Conservation (phyloP, 2,113 vertebrate genomes). For the Taxidea taxus region DNA sequence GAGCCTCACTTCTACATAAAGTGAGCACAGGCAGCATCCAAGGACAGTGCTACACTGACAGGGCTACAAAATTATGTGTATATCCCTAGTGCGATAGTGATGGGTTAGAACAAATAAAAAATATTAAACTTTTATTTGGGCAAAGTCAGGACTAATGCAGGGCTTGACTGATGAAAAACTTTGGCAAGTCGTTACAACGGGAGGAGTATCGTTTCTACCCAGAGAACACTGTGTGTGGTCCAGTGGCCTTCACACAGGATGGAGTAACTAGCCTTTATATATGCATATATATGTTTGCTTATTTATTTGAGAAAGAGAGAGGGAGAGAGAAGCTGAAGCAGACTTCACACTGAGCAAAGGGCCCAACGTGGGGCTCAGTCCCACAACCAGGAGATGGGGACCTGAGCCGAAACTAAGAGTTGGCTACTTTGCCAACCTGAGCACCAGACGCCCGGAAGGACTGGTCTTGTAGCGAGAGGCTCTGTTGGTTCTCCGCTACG, state of each 20-base stretch:
- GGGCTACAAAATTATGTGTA: background rate
- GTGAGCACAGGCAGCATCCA: rapidly evolving
- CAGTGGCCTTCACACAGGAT: background rate
- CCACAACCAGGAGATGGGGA: background rate
- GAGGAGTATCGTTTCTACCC: rapidly evolving
- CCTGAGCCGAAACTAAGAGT: background rate
- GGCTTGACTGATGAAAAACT: background rate
- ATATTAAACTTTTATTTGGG: background rate
- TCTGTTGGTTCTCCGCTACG: background rate
- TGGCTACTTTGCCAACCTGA: background rate
- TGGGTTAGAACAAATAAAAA: background rate
- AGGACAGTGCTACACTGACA: rapidly evolving
- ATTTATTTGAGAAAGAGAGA: background rate
- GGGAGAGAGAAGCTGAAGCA: background rate
- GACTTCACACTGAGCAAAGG: background rate
- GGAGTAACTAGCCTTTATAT: background rate
- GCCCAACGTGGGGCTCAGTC: background rate
- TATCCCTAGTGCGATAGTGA: background rate
- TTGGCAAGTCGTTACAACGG: rapidly evolving
- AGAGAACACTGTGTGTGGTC: rapidly evolving
- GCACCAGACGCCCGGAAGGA: background rate
- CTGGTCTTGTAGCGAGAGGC: rapidly evolving
- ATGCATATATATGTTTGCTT: background rate
- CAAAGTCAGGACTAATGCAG: too few species aligned
- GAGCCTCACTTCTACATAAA: background rate